phyloP scores from a whole-genome alignment of 1,140 invertebrate genomes.

The Caenorhabditis tropicalis region DNA sequence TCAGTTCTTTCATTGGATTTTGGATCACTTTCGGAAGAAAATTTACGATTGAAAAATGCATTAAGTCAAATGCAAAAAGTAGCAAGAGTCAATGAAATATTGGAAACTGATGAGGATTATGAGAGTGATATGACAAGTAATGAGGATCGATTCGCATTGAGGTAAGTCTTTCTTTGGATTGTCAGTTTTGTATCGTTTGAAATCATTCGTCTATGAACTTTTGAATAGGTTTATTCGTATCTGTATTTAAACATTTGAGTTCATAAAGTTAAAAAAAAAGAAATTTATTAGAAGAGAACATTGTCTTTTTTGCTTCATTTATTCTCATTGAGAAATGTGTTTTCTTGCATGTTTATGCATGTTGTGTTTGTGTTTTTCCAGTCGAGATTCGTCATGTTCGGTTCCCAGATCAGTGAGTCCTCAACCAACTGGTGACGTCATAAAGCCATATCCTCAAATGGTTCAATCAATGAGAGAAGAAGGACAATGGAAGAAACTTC shows the following conservation, averaged over 20 bases:
- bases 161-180: neutral
- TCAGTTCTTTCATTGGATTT: constrained; percentile 66
- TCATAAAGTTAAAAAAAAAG: no score
- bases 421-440: constrained; percentile 30
- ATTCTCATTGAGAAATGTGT: no score
- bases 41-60: constrained; percentile 61
- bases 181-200: neutral
- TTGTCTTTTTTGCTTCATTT: no score
- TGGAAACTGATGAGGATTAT: constrained; percentile 56
- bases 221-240: no score
- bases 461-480: constrained; percentile 51
- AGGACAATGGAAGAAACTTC: constrained; percentile 43
- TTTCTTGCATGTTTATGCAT: neutral
- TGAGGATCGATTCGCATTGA: constrained; percentile 40
- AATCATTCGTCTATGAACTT: no score
- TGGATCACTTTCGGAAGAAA: constrained; percentile 63
- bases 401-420: constrained; percentile 41
- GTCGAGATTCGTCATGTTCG: constrained; percentile 38
- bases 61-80: constrained; percentile 56
- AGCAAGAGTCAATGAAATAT: constrained; percentile 9
- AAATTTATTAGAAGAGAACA: no score
- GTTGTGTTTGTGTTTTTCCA: constrained; percentile 12
- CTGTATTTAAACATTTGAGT: no score
- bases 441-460: constrained; percentile 48
- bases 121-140: constrained; percentile 55